Evolutionary conservation across 2,888 invertebrate species (phyloP), one percentile per base, ranked within the genome.

Genomic region (Hypomecis punctinalis): DNA sequence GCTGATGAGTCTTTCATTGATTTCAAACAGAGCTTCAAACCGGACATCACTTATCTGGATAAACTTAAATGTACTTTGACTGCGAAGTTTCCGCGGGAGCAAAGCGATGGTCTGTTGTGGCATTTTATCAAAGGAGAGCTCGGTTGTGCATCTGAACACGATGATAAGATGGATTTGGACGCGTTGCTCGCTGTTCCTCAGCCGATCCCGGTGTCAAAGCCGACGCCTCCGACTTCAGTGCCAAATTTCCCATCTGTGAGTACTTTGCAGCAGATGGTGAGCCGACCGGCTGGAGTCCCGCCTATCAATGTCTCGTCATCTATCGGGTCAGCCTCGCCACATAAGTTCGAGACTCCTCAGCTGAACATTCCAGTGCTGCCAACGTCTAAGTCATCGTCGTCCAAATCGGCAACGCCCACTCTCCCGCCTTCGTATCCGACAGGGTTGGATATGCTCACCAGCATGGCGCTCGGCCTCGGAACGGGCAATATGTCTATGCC

Each of bases 11-110:
- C 85, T 6, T 88, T 85, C 42, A 75, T 93, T n/a, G 84, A 90
- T 70, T 93, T 93, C 70, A 90, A 91, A 76, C 90, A 96, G 9
- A 95, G 92, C 69, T 97, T 95, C 85, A 94, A 95, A 77, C 94
- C 94, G 13, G 95, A 95, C 74, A 95, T 96, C 5, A 96, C 96
- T 0, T 97, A 96, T 83, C 94, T 98, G 61, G 98, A 98, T 76
- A 98, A 98, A 86, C 85, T 98, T 57, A 97, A 97, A 88, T 96
- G 95, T 70, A 96, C 97, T 0, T 83, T 97, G 51, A 95, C 95
- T 39, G 96, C 96, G 0, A 97, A 97, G 85, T 96, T 97, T 79
- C 97, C 97, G 0, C 93, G 96, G 40, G 97, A 97, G 77, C 95
- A 96, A 79, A 95, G 95, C 71, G 97, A 96, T 79, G 95, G 95